Evolutionary conservation across 2,888 invertebrate species (phyloP).

Genomic region (Latheticus oryzae): DNA sequence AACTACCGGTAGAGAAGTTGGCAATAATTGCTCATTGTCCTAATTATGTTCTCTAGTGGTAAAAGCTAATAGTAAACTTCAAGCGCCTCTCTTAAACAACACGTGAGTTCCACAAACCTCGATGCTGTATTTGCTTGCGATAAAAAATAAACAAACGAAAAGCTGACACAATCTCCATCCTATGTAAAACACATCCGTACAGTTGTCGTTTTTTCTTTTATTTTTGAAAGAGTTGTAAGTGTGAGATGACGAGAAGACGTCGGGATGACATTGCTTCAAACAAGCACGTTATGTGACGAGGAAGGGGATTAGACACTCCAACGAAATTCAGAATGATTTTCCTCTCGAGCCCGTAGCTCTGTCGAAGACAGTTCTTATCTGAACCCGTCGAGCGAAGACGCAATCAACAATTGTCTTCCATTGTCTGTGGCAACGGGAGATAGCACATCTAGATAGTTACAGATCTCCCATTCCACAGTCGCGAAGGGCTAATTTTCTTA

Average conservation of each 20-base stretch:
- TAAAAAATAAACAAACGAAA: too few species aligned
- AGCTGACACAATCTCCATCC: too few species aligned
- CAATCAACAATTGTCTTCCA: slow-evolving; percentile 55
- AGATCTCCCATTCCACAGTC: slow-evolving; percentile 26
- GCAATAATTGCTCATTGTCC: slow-evolving; percentile 51
- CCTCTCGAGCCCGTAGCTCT: slow-evolving; percentile 52
- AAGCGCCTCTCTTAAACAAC: slow-evolving; percentile 7
- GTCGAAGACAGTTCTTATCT: slow-evolving; percentile 56
- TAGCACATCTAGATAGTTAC: slow-evolving; percentile 51
- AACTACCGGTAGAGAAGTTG: slow-evolving; percentile 45
- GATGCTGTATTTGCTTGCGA: too few species aligned
- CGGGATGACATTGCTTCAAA: slow-evolving; percentile 35
- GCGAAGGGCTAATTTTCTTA: slow-evolving; percentile 38
- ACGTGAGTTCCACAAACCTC: neutral
- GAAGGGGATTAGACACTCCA: slow-evolving; percentile 52
- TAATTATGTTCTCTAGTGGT: slow-evolving; percentile 48
- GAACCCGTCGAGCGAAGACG: slow-evolving; percentile 52
- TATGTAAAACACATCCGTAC: slow-evolving; percentile 42
- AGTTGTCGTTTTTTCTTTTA: slow-evolving; percentile 22
- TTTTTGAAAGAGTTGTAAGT: slow-evolving; percentile 8
- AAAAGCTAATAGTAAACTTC: slow-evolving; percentile 34
- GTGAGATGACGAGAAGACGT: slow-evolving; percentile 37
- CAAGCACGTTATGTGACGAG: slow-evolving; percentile 46
- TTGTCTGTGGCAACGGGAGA: slow-evolving; percentile 52
- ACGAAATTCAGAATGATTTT: slow-evolving; percentile 53